Conservation (phyloP, 2,113 vertebrate genomes). For the Rhinogobius similis region DNA sequence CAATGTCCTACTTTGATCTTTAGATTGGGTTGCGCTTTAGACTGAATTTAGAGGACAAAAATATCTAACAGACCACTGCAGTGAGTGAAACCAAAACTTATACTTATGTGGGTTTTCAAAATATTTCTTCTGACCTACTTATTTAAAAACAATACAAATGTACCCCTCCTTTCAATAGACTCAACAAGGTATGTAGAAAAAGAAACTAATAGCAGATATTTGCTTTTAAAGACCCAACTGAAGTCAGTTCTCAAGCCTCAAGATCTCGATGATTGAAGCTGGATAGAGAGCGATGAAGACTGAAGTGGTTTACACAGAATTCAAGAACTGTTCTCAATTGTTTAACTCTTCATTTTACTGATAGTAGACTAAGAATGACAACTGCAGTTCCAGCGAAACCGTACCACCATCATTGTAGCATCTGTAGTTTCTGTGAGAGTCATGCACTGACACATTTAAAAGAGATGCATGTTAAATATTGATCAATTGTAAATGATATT, state of each 20-base stretch:
- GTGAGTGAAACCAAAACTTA: neutral
- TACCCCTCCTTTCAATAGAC: neutral
- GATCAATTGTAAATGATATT: constrained; percentile 4
- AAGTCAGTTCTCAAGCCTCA: neutral
- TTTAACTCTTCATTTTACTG: neutral
- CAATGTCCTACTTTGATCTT: neutral
- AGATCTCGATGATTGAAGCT: neutral
- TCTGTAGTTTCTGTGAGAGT: neutral
- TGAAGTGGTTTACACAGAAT: neutral
- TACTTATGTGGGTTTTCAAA: neutral
- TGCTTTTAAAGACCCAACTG: neutral
- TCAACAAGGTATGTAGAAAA: neutral
- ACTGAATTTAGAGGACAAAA: neutral
- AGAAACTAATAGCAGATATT: neutral
- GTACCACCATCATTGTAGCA: neutral
- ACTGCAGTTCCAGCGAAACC: neutral
- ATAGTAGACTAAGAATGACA: neutral
- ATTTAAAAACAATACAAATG: neutral
- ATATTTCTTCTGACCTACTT: neutral
- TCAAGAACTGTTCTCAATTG: neutral
- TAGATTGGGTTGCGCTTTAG: neutral
- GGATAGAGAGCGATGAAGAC: neutral
- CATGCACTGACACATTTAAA: neutral
- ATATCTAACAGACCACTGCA: neutral
- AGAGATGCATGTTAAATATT: neutral